Base-by-base conservation (phyloP, 2,888 invertebrate genomes). In the Tiphia femorata region DNA sequence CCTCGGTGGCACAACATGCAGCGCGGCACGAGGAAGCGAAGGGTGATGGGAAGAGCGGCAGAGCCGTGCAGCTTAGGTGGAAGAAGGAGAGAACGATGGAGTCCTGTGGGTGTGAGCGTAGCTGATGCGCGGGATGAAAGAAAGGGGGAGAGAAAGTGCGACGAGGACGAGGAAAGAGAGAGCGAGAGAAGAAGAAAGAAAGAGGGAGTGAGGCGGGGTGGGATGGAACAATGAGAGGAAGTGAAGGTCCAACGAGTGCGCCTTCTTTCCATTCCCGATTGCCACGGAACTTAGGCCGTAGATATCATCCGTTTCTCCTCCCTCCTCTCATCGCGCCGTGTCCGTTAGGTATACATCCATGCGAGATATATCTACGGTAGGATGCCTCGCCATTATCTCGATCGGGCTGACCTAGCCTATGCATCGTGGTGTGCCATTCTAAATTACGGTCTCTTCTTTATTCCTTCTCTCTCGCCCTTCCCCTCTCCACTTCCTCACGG, bases 231-330 rank as follows among this genome's bases (percentile, higher is more conserved):
- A 81, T 81, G 81, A 80, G 71, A 81, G 81, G 81, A 81, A 81
- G 81, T 81, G 79, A 81, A 81, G 81, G 79, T 81, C 80, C 79
- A 80, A 79, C 77, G 80, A 81, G 65, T 76, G 76, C 75, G 73
- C 70, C 74, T 76, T 74, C 73, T 66, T 76, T 75, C 70, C 70
- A 72, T 73, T 75, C 73, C 60, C 73, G 73, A 72, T 73, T 70
- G 64, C 65, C 58, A 57, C 64, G 65, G 63, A 64, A 67, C 64
- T 56, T 57, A 40, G 54, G 51, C 53, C 59, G 46, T 48, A 70
- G 73, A 73, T 70, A 71, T 62, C 69, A 63, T 67, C 73, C 65
- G 55, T 65, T 64, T n/a, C n/a, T n/a, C 59, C 70, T 58, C 59
- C 69, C 70, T 67, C 69, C 69, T 68, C 73, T 70, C 72, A 64